Evolutionary conservation across 1,140 invertebrate species (phyloP), one percentile per base, ranked within the genome.

Genomic region (Lepidotrigona ventralis): DNA sequence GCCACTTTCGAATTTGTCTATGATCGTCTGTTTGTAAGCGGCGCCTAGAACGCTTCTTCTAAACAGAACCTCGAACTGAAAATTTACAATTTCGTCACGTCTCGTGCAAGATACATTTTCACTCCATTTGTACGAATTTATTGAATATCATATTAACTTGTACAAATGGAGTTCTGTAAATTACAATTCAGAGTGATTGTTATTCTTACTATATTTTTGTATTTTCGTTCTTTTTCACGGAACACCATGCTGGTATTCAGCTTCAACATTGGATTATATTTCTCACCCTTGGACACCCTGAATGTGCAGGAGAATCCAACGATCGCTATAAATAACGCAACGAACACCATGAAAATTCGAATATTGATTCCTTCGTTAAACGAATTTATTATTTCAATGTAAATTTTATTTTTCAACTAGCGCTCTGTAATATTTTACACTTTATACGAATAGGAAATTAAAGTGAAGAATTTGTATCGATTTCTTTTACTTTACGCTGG

Each of bases 1-100:
- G 77, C 96, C 95, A 85, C 96, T 96, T 33, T 96, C 96, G 90
- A 97, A 97, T 90, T 95, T 95, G 54, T 96, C 96, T 83, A 97
- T 95, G 19, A 95, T 91, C 19, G 95, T 95, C 23, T 96, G 95
- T 54, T 96, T 95, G 80, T 96, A 95, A 23, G 96, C 95, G 64
- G 95, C 94, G 51, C 95, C 95, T 70, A 97, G 89, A 2, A 95
- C 89, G 92, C 95, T 97, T 90, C 90, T 91, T 81, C 90, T 90
- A 68, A 94, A 92, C 21, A 94, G 73, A 14, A 92, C 81, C 33
- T 94, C 93, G 60, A 94, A 93, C 95, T 96, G 83, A 73, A 92
- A 92, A 70, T 68, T 46, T 72, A 51, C 9, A 11, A 2, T 46
- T 33, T 64, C 15, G 19, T 66, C 8, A 29, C 12, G 19, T 5